Evolutionary conservation across 2,888 invertebrate genomes (phyloP), one percentile per base, ranked within the genome.

Genomic region (Drosophila paranaensis): DNA sequence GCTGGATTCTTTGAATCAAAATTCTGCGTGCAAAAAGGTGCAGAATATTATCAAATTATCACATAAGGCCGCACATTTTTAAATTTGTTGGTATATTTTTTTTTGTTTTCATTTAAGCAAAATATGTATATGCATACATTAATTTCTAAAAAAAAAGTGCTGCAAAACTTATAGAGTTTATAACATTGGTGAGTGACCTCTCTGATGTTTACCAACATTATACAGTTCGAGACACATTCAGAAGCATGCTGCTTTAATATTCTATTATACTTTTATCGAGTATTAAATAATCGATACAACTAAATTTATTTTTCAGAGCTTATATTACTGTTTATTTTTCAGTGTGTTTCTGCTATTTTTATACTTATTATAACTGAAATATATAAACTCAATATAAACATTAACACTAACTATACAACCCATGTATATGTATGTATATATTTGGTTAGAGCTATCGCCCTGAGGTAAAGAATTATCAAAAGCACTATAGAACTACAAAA

Each of bases 141-240:
- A 60, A 70, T 56, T 68, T 69, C 55, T 60, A 53, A 50, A 60
- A 55, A 55, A 46, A 60, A 68, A 61, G 53, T 60, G 60, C 37
- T 69, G 55, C 75, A 75, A 69, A 46, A 46, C 11, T 48, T 45
- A 20, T 20, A 11, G 10, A 43, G 25, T 48, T 48, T 16, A 45
- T 4, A 48, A 43, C 39, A 45, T 33, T 61, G 14, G 40, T 51
- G 25, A 48, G 39, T 16, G 20, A 16, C 4, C 6, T 11, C 5
- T 48, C 1, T 27, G 5, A 2, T 13, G n/a, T 10, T 65, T 56
- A 39, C 16, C 35, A 72, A 42, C 64, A 71, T 27, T 72, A 6
- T 3, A n/a, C 6, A n/a, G 13, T 14, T 39, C 51, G 13, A 2
- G 11, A 33, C 6, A 14, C 16, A 54, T 16, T 3, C 27, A n/a